A percentile compares a stretch with the other conserved stretches of the same genome.
Conservation (phyloP, 2,797 vertebrate genomes). For the Scomberomorus guttatus region DNA sequence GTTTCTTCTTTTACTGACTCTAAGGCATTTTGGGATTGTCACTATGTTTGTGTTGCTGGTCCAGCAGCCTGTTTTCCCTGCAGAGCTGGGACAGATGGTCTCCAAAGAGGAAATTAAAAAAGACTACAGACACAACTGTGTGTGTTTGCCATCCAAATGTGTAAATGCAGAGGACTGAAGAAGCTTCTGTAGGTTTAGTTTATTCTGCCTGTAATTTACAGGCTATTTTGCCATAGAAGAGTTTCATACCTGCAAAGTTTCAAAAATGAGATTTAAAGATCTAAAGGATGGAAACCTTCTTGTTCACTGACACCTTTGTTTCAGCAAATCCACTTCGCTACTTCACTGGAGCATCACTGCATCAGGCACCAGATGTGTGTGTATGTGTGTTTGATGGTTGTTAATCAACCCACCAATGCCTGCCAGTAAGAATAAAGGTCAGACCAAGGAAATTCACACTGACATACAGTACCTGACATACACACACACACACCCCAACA, state of each 20-base stretch:
- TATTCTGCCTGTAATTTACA: background rate
- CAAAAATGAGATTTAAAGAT: background rate
- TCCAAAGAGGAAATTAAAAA: conserved; percentile 5
- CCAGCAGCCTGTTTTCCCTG: conserved; percentile 5
- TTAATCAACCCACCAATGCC: conserved; percentile 46
- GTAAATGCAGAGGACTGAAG: conserved; percentile 9
- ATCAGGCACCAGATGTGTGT: conserved; percentile 44
- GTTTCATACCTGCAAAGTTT: background rate
- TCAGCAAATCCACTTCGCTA: background rate
- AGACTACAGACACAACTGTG: conserved; percentile 7
- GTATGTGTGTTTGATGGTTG: conserved; percentile 30
- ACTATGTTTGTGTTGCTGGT: background rate
- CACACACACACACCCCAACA: conserved; percentile 7
- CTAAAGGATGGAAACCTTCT: background rate
- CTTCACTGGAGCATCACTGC: background rate
- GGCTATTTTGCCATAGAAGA: background rate
- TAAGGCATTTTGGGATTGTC: background rate
- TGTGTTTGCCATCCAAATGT: background rate
- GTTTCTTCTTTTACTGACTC: background rate
- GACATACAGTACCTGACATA: conserved; percentile 9
- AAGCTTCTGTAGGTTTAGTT: background rate
- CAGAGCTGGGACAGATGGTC: conserved; percentile 12
- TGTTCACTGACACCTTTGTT: background rate
- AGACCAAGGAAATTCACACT: conserved; percentile 44
- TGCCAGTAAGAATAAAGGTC: conserved; percentile 65